Evolutionary conservation across 2,797 vertebrate genomes (phyloP), one percentile per base, ranked within the genome.

Genomic region (Falco concolor): DNA sequence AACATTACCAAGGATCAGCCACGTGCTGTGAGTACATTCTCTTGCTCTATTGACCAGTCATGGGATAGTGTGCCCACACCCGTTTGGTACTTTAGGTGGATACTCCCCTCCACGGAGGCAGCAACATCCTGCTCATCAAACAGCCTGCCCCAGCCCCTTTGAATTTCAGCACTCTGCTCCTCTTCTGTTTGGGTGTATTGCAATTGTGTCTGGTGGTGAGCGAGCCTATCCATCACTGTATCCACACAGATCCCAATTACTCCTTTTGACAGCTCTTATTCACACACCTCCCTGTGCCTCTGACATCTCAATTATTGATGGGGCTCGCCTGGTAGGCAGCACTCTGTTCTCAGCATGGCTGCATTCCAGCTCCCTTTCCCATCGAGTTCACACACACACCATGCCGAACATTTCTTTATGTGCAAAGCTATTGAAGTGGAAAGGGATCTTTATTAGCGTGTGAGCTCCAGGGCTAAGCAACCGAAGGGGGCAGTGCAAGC

Each of bases 281-380:
- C 90, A 83, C 53, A 13, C 50, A 57, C 70, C 40, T 95, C 90
- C 72, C 79, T 65, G 36, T 40, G 80, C 44, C 83, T 90, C 76
- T 86, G 91, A 94, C 45, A 4, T 95, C 83, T 94, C 89, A 92
- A 91, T 97, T 94, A 95, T 96, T 89, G 93, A 95, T 94, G 93
- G 92, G 82, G 70, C 92, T 95, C 8, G 89, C 93, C 90, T 76
- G 75, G 83, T 86, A 91, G 82, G 95, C 86, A 91, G 89, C 64
- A 18, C 89, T 96, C 85, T 92, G 70, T 94, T 96, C 87, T 85
- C 92, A 85, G 92, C 73, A 13, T 85, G 93, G 92, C 95, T 72
- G 17, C 9, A 15, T 95, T 94, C 95, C 95, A 96, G 68, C 94
- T 91, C 84, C 88, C 9, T 16, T 94, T 97, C 93, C 95, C 95